These are phyloP conservation scores for Prosapia bicincta DNA, from an alignment of 2,888 invertebrate genomes.

Conservation along the genomic window DNA sequence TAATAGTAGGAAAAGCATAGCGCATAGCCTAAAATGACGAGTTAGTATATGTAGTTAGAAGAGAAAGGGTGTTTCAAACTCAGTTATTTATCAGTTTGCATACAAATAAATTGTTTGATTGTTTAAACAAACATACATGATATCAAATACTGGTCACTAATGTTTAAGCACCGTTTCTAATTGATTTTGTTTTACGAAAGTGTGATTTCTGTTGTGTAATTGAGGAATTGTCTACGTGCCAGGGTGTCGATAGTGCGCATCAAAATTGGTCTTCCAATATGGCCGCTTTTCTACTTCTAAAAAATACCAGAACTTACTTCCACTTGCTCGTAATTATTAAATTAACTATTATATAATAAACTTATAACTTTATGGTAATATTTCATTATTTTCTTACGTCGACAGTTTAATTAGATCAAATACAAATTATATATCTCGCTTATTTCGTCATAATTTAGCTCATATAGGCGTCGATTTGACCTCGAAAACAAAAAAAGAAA, in stretches of 20 bases:
- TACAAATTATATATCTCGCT: too few species aligned
- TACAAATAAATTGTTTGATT: background rate
- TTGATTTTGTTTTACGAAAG: background rate
- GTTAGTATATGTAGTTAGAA: constrained; percentile 14
- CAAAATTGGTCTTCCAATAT: constrained; percentile 15
- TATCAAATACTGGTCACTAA: background rate
- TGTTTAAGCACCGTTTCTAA: background rate
- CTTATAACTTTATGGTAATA: background rate
- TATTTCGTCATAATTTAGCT: background rate
- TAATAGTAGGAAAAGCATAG: background rate
- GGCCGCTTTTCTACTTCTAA: constrained; percentile 30
- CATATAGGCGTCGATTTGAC: constrained; percentile 16
- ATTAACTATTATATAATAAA: background rate
- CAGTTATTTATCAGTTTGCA: background rate
- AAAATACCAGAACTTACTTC: constrained; percentile 16
- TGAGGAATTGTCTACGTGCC: background rate
- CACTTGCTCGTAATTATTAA: background rate
- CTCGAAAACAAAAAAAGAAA: constrained; percentile 2
- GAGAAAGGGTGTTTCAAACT: constrained; percentile 11
- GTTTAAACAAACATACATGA: background rate
- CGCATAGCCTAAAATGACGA: constrained; percentile 8
- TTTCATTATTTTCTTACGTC: too few species aligned
- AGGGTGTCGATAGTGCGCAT: constrained; percentile 20
- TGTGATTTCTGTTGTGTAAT: background rate
- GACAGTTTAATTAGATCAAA: too few species aligned